Evolutionary conservation across 2,113 vertebrate species (phyloP).

Genomic region (Lepus europaeus): DNA sequence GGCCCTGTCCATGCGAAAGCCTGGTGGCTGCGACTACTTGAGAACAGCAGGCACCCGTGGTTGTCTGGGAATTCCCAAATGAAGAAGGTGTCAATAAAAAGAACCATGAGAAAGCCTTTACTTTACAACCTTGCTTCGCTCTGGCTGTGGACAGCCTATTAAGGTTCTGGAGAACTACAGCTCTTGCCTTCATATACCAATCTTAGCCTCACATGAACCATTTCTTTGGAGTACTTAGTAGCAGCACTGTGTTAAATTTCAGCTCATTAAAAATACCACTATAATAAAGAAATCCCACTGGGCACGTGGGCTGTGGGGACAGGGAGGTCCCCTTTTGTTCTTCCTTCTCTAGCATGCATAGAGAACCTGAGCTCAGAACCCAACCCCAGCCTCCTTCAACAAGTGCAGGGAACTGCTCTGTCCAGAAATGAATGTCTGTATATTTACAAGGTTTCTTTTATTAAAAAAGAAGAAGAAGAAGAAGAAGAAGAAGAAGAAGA

Average conservation of each 20-base stretch:
- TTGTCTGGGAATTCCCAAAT: neutral
- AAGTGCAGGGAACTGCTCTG: neutral
- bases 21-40: neutral
- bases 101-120: neutral
- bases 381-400: neutral
- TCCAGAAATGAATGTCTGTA: neutral
- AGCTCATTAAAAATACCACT: neutral
- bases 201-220: neutral
- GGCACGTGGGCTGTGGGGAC: neutral
- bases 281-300: neutral
- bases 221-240: neutral
- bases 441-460: neutral
- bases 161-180: neutral
- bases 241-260: constrained; percentile 7
- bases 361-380: neutral
- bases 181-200: neutral
- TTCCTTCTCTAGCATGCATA: neutral
- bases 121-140: constrained; percentile 6
- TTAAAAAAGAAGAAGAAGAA: too few relatives aligned
- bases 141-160: neutral
- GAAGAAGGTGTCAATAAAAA: neutral
- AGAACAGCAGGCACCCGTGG: neutral
- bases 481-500: too few relatives aligned
- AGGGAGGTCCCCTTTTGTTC: neutral
- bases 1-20: neutral